Evolutionary conservation across 2,888 invertebrate genomes (phyloP).

Genomic region (Acronicta aceris): DNA sequence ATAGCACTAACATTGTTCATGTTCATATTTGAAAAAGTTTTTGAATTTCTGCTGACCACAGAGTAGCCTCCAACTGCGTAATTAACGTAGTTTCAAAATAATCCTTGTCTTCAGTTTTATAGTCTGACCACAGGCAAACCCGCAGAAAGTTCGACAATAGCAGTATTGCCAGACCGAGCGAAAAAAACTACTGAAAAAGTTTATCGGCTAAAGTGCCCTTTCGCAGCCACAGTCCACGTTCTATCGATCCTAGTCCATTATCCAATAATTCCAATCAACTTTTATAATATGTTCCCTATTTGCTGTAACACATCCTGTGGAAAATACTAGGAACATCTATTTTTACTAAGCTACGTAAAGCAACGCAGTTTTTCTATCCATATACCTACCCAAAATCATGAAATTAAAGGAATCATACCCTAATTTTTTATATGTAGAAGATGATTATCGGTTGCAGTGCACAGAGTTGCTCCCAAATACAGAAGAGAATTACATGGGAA

Average conservation of each 20-base stretch:
- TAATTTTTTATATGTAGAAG: background rate
- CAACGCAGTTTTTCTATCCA: background rate
- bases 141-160: slow-evolving; percentile 40
- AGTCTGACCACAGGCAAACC: slow-evolving; percentile 31
- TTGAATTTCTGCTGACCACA: slow-evolving; percentile 4
- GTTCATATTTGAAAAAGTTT: slow-evolving; percentile 2
- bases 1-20: background rate
- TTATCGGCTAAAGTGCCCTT: slow-evolving; percentile 12
- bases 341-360: background rate
- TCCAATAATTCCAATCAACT: slow-evolving; percentile 8
- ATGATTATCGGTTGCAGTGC: slow-evolving; percentile 20
- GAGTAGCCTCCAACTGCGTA: slow-evolving; percentile 9
- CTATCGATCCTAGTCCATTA: slow-evolving; percentile 6
- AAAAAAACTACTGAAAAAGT: slow-evolving; percentile 36
- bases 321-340: background rate
- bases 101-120: slow-evolving; percentile 33
- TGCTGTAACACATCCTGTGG: background rate
- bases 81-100: slow-evolving; percentile 38
- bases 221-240: slow-evolving; percentile 12
- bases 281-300: background rate
- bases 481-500: slow-evolving; percentile 74
- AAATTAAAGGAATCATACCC: background rate
- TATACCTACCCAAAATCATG: background rate
- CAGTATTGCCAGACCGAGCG: slow-evolving; percentile 40
- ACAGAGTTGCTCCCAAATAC: slow-evolving; percentile 30